Evolutionary conservation across 30 jellyfish, hydroid and myxozoan genomes (phyloP).

Genomic region (Aurelia sp.): DNA sequence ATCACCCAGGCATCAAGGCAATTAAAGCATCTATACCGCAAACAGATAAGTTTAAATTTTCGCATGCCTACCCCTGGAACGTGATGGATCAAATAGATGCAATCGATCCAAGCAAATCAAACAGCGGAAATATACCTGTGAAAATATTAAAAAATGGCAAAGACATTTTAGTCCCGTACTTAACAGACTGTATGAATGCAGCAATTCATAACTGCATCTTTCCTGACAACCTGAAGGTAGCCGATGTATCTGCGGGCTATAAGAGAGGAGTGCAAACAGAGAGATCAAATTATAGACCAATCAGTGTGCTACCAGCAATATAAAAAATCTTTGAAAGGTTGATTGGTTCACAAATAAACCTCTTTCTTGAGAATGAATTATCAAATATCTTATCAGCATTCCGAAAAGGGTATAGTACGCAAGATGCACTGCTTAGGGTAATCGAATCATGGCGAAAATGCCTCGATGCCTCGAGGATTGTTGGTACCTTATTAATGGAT

Average conservation of each 20-base stretch:
- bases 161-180: constrained; percentile 38
- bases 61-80: constrained; percentile 36
- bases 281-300: no score
- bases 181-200: constrained; percentile 43
- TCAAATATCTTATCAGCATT: no score
- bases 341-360: no score
- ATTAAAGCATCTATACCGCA: not conserved
- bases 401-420: no score
- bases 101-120: constrained; percentile 32
- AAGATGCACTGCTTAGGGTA: no score
- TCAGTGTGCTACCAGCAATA: no score
- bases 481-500: no score
- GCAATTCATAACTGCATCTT: not conserved
- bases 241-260: constrained; percentile 6
- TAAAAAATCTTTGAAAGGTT: not conserved
- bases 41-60: not conserved
- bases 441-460: no score
- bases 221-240: constrained; percentile 8
- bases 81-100: constrained; percentile 1
- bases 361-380: no score
- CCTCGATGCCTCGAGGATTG: no score
- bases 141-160: constrained; percentile 20
- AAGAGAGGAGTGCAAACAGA: no score
- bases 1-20: constrained; percentile 19
- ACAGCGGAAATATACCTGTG: constrained; percentile 41